Evolutionary conservation across 2,888 invertebrate species (phyloP).

Genomic region (Furcula furcula): DNA sequence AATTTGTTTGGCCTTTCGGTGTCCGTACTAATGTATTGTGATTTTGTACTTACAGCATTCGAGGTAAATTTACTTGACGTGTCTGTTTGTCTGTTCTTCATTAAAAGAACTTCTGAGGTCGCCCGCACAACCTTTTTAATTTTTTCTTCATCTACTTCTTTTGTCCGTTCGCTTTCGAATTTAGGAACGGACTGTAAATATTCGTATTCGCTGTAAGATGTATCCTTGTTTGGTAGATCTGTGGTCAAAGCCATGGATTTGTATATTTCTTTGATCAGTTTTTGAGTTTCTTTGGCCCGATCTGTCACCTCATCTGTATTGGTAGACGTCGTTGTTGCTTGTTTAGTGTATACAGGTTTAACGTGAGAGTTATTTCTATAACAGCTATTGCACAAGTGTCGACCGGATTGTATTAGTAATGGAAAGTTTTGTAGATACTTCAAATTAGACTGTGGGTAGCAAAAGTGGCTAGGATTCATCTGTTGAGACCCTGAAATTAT

Average conservation of each 20-base stretch:
- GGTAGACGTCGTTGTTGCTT: conserved; percentile 44
- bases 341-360: conserved; percentile 14
- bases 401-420: conserved; percentile 48
- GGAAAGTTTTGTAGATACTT: conserved; percentile 59
- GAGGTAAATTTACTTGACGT: conserved; percentile 3
- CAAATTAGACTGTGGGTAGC: conserved; percentile 30
- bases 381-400: conserved; percentile 43
- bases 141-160: conserved; percentile 12
- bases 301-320: conserved; percentile 47
- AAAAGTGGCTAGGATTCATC: conserved; percentile 32
- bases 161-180: conserved; percentile 10
- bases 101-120: conserved; percentile 40
- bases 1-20: conserved; percentile 4
- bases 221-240: conserved; percentile 43
- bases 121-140: conserved; percentile 20
- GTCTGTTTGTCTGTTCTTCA: conserved; percentile 18
- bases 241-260: conserved; percentile 58
- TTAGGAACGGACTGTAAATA: conserved; percentile 22
- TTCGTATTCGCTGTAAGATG: conserved; percentile 38
- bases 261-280: conserved; percentile 69
- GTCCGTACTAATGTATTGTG: conserved; percentile 14
- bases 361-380: conserved; percentile 32
- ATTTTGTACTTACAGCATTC: conserved; percentile 10
- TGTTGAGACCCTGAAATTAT: conserved; percentile 45
- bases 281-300: conserved; percentile 55